Base-by-base conservation (phyloP, 2,888 invertebrate species). In the Eupeodes latifasciatus region DNA sequence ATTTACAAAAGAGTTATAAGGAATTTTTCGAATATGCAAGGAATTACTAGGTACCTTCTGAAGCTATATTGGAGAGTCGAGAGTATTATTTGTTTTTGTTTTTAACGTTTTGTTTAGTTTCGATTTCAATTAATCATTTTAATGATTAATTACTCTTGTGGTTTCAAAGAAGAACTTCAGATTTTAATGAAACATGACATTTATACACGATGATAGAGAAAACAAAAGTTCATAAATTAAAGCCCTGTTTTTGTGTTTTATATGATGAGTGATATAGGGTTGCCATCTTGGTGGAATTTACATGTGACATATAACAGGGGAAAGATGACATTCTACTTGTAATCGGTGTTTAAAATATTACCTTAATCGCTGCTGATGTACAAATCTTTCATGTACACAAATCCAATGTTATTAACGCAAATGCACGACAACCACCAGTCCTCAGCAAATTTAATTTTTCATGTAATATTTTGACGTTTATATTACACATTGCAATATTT, bases 51-150 rank as follows among this genome's bases (percentile, higher is more conserved):
- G 40, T 40, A 40, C 40, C 40, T 40, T 40, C 40, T 40, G 27
- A 27, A 27, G 27, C 9, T 40, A 40, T 40, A 40, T 40, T 40
- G 9, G 40, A 40, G 27, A 27, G 27, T 27, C 27, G 27, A 27
- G 27, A 27, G 16, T 59, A 61, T 40, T 61, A 55, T 69, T 40
- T 34, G 59, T 66, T 77, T 77, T 77, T 11, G 49, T 53, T 84
- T 77, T 77, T 19, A 49, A 19, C 36, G 27, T 44, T 80, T 61
- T 66, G n/a, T 74, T 84, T 53, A 71, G 57, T 44, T 77, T 79
- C 71, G 55, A 87, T 87, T 88, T 81, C 78, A 49, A 88, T 88
- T 88, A 85, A 88, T 88, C 85, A 88, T 88, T 81, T 49, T 51
- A 19, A 66, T 88, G 87, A 88, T 84, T 88, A 78, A 88, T 62